Evolutionary conservation across 2,113 vertebrate species (phyloP), one percentile per base, ranked within the genome.

Genomic region (Misgurnus anguillicaudatus): DNA sequence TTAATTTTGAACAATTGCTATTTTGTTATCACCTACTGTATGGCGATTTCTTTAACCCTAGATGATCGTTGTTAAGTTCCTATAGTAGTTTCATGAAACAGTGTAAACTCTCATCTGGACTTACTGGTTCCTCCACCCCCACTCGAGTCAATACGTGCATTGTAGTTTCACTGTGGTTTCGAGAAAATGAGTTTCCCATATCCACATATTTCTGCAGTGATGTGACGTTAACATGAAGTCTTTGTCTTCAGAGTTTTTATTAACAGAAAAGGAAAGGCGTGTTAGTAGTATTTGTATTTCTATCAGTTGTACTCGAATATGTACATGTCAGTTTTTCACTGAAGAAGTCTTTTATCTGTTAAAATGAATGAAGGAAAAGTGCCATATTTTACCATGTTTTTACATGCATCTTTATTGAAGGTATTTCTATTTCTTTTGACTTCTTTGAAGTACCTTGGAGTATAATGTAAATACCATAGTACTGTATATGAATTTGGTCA

Each of bases 81-180:
- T 51, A 4, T 51, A 51, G 47, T 13, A 19, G 57, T 11, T 3
- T 5, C n/a, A 5, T 17, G 19, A 9, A 36, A 36, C 31, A 31
- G 3, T 7, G 9, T 67, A 70, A 39, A 39, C 84, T 47, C 24
- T 70, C 2, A 79, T 82, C 90, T 91, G 79, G 62, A 86, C 68
- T 78, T 90, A 31, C 92, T 85, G 91, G 92, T 93, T 93, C 83
- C 86, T 78, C 89, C 82, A 88, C 91, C 87, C 91, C 87, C 72
- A 13, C 47, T 65, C 89, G 87, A 79, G 91, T 93, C 90, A 91
- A 89, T 89, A 83, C 88, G 85, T 73, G 82, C 21, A 65, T 51
- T 41, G 62, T 36, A 75, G 85, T 92, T 93, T 89, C 90, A 83
- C 83, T 85, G 82, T 19, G 87, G 91, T 93, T 92, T 93, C 89